Conservation (phyloP, 2,113 vertebrate genomes). For the Charina bottae region DNA sequence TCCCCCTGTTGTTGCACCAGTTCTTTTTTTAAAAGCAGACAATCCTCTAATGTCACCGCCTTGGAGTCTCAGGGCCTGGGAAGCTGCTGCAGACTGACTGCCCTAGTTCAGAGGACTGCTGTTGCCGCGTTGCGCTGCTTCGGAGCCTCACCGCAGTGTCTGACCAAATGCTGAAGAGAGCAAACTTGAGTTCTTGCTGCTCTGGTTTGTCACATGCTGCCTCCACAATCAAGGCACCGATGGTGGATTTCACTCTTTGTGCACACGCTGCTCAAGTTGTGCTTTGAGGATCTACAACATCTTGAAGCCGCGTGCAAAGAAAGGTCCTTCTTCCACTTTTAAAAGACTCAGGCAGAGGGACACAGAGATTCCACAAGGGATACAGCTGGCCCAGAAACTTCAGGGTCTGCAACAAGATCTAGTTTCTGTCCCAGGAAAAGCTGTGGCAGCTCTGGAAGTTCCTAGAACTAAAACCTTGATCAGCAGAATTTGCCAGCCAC, state of each 20-base stretch:
- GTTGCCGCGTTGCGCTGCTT: not conserved
- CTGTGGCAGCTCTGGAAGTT: constrained; percentile 32
- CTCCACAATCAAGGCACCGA: not conserved
- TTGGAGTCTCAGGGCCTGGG: not conserved
- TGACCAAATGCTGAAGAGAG: not conserved
- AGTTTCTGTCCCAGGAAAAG: constrained; percentile 11
- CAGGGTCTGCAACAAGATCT: not conserved
- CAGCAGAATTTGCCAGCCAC: constrained; percentile 7
- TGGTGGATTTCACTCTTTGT: not conserved
- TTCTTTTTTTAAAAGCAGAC: not conserved
- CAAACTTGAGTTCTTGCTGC: not conserved
- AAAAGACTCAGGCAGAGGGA: not conserved
- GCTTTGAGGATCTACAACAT: not conserved
- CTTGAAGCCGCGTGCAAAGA: not conserved
- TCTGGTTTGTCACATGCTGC: not conserved
- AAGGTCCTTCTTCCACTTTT: not conserved
- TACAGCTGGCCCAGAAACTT: not conserved
- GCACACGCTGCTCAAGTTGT: not conserved
- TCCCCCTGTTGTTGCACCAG: not conserved
- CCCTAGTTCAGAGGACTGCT: not conserved
- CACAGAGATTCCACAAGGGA: not conserved
- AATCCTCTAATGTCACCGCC: not conserved
- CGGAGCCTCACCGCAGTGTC: not conserved
- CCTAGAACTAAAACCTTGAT: constrained; percentile 15
- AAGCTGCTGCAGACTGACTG: not conserved